Evolutionary conservation across 1,140 invertebrate genomes (phyloP).

Genomic region (Holcopasites calliopsidis): DNA sequence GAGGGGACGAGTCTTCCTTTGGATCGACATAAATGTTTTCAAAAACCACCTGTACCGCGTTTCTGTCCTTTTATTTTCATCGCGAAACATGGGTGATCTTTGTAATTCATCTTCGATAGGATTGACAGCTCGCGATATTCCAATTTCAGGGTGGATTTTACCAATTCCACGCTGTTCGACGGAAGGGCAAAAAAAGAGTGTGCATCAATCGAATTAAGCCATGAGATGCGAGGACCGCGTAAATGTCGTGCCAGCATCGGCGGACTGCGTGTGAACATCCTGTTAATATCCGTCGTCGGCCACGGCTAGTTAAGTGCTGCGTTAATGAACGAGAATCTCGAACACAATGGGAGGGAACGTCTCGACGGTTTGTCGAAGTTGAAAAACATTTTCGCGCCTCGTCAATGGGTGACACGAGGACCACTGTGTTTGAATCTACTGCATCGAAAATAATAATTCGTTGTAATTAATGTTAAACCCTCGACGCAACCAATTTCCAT

Average conservation of each 20-base stretch:
- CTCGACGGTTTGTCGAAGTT: neutral
- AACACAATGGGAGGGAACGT: conserved; percentile 55
- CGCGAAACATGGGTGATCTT: neutral
- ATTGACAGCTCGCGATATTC: neutral
- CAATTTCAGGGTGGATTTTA: no score
- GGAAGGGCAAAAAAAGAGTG: neutral
- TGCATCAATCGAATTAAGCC: conserved; percentile 7
- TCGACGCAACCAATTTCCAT: no score
- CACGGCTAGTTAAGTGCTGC: neutral
- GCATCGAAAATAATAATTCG: no score
- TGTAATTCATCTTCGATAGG: neutral
- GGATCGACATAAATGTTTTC: neutral
- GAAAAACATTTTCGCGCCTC: neutral
- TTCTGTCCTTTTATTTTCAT: neutral
- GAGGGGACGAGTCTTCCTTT: neutral
- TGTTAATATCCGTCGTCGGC: neutral
- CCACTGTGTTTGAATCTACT: no score
- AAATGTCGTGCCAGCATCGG: neutral
- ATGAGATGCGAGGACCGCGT: neutral
- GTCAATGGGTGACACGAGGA: no score
- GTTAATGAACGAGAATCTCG: conserved; percentile 66
- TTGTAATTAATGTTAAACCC: no score
- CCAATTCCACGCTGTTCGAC: neutral
- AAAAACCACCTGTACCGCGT: neutral
- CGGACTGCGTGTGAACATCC: neutral